Base-by-base conservation (phyloP, 1,140 invertebrate species). In the Drosophila bocki region DNA sequence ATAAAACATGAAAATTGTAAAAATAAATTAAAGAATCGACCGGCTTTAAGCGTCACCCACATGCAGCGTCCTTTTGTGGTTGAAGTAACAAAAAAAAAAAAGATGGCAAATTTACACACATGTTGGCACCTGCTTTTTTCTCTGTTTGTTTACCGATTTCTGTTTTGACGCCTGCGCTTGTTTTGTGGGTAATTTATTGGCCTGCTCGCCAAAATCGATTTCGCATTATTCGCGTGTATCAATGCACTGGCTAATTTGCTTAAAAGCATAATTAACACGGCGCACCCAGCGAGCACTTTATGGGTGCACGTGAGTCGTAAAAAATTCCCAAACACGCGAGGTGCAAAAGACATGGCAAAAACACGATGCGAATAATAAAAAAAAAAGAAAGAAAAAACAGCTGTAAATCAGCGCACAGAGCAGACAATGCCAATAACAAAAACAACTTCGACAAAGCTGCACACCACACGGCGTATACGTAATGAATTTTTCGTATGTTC, bases 191-290 rank as follows among this genome's bases (percentile, higher is more conserved):
- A 86, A 83, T 87, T 87, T 87, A 88, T 87, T 88, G 80, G 78
- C 60, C 32, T 48, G 47, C 77, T 69, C 63, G 45, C 63, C 80
- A 61, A 69, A 80, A 88, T 87, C 84, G 84, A 87, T 88, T 87
- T 88, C 68, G 41, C 72, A 84, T 88, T 88, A 88, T 78, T 83
- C 68, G 62, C 63, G 69, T 78, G 63, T 56, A 79, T 68, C 83
- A 80, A 86, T 87, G 68, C 84, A 84, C 77, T 79, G 80, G 84
- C 84, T 87, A 87, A 87, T 87, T 87, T 87, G 84, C 80, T 87
- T 88, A 88, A 87, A 87, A 87, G 84, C 84, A 88, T 87, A 87
- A 87, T 87, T 87, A 87, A 87, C 84, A 83, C 74, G 22, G 37
- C 39, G 35, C 51, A 47, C 71, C 39, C 17, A 56, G 32, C 64